Evolutionary conservation across 2,113 vertebrate genomes (phyloP), one percentile per base, ranked within the genome.

Genomic region (Colistium nudipinnis): DNA sequence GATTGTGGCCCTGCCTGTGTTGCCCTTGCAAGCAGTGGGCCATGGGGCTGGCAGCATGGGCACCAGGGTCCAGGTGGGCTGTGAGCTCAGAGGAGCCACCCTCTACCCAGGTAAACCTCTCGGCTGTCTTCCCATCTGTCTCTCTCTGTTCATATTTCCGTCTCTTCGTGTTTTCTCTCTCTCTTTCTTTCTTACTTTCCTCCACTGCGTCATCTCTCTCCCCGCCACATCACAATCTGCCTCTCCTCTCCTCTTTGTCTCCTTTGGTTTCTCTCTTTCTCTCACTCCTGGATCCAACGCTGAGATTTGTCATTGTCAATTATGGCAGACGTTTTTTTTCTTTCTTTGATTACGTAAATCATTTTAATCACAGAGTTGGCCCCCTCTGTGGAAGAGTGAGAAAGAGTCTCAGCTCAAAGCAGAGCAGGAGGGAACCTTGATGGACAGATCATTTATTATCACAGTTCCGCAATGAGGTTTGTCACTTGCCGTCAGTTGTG

Each of bases 11-110:
- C 78, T 70, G 76, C 86, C 84, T 87, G 72, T 87, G 74, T 85
- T 84, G 89, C 87, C 82, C 78, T 66, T 66, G 87, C 87, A 89
- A 89, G 86, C 86, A 90, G 87, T 74, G 25, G 49, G 84, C 77
- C 59, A 27, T 54, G 70, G 74, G 78, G 78, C 73, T 41, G 59
- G 81, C 78, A 30, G 80, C 65, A 70, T 70, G 81, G 85, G 80
- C 44, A 44, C 60, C 80, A 30, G 73, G 73, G 74, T 62, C 71
- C 66, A 3, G 79, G 66, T 24, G 72, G 81, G 79, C 65, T 81
- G 72, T 84, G 86, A 87, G 78, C 79, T 77, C 84, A 87, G 82
- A 82, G 80, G 85, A 73, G 75, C 77, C 80, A 62, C 84, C 78
- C 84, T 72, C 81, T 69, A 78, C 72, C 76, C 86, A 88, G 89